phyloP scores from a whole-genome alignment of 1,140 invertebrate species.

The Holcopasites calliopsidis region DNA sequence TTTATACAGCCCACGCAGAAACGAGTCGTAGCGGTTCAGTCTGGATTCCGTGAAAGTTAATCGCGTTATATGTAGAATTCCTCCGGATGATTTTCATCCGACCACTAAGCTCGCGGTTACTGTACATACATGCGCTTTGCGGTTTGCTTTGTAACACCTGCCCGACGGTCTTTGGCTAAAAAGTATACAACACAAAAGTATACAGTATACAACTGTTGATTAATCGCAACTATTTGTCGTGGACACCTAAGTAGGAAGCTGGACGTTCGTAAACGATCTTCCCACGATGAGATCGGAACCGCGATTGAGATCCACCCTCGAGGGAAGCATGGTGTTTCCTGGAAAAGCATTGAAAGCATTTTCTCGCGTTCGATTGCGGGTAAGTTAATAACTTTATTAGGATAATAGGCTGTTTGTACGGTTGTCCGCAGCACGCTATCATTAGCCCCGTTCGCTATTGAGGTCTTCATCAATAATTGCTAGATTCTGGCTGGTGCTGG shows the following conservation, averaged over 20 bases:
- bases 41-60: slow-evolving; percentile 5
- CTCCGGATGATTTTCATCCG: not conserved
- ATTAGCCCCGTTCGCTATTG: not conserved
- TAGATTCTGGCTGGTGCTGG: too few species aligned
- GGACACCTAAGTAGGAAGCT: slow-evolving; percentile 17
- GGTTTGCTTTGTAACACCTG: not conserved
- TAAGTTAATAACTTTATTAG: slow-evolving; percentile 30
- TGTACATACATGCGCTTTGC: not conserved
- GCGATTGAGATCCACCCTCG: not conserved
- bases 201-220: slow-evolving; percentile 31
- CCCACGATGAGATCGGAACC: slow-evolving; percentile 22
- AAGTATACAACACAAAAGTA: too few species aligned
- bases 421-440: not conserved
- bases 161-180: slow-evolving; percentile 1
- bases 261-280: slow-evolving; percentile 11
- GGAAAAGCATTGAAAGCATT: not conserved
- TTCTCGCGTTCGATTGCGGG: slow-evolving; percentile 5
- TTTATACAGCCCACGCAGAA: not conserved
- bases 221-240: slow-evolving; percentile 42
- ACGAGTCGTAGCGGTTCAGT: not conserved
- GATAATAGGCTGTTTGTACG: slow-evolving; percentile 1
- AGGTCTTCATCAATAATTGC: not conserved
- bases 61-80: not conserved
- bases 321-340: not conserved
- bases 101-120: not conserved